Conservation (phyloP, 2,113 vertebrate genomes). For the Gavialis gangeticus region DNA sequence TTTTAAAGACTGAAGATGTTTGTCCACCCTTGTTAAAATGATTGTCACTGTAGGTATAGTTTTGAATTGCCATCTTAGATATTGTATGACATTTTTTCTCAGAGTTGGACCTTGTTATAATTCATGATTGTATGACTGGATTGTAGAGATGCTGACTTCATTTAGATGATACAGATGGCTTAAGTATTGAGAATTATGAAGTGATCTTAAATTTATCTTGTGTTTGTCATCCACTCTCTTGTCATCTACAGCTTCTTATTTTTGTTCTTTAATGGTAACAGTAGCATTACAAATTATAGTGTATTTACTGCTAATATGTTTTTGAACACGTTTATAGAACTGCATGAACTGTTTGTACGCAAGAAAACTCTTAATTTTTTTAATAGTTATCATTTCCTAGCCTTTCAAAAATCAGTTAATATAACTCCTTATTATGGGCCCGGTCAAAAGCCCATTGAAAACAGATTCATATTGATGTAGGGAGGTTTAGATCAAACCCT, state of each 20-base stretch:
- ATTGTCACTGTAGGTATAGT: not conserved
- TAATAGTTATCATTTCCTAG: not conserved
- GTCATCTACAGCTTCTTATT: not conserved
- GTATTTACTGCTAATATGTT: not conserved
- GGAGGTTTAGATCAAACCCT: not conserved
- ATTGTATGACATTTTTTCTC: not conserved
- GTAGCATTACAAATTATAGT: not conserved
- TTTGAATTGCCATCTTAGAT: not conserved
- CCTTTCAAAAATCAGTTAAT: not conserved
- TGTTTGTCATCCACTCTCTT: not conserved
- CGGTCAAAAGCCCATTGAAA: not conserved
- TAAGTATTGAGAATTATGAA: not conserved
- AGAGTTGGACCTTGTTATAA: not conserved
- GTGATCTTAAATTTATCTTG: not conserved
- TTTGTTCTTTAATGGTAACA: not conserved
- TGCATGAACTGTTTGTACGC: not conserved
- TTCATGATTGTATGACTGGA: not conserved
- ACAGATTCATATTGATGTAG: not conserved
- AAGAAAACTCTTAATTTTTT: not conserved
- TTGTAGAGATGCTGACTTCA: not conserved
- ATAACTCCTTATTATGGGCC: not conserved
- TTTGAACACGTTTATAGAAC: not conserved
- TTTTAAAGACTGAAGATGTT: not conserved
- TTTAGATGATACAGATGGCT: not conserved
- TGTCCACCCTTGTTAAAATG: not conserved